Conservation (phyloP, 30 jellyfish, hydroid and myxozoan genomes). For the Catostylus mosaicus region DNA sequence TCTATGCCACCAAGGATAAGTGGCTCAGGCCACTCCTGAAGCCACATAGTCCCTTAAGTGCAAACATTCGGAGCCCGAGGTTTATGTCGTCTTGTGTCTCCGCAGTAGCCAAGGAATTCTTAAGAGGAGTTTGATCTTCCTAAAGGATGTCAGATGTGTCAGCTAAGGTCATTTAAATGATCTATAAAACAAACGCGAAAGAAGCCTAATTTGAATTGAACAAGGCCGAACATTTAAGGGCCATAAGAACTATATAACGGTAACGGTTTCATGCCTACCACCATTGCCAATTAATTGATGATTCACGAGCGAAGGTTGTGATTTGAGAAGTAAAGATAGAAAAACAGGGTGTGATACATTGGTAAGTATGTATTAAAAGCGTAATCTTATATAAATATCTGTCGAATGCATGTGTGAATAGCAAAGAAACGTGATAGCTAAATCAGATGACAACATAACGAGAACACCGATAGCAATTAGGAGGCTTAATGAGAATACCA, state of each 20-base stretch:
- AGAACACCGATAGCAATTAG: no score
- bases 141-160: slow-evolving; percentile 1
- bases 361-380: neutral
- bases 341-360: neutral
- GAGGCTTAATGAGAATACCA: no score
- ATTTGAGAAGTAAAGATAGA: neutral
- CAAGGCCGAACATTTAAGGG: neutral
- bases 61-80: neutral
- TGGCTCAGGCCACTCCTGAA: neutral
- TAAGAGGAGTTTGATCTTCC: neutral
- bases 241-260: neutral
- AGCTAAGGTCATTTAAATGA: neutral
- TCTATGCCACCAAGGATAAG: neutral
- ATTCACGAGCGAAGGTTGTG: neutral
- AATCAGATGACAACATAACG: neutral
- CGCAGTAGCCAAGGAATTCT: neutral
- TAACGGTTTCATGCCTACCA: no score
- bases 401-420: neutral
- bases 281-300: neutral
- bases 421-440: neutral
- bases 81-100: neutral
- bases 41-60: neutral
- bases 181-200: neutral
- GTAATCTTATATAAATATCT: neutral
- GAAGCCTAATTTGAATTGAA: neutral